Percentiles rank a stretch among this genome's conserved stretches.
These are phyloP conservation scores for Leptinotarsa tumamoca DNA, from an alignment of 2,888 invertebrate species.

Conservation along the genomic window DNA sequence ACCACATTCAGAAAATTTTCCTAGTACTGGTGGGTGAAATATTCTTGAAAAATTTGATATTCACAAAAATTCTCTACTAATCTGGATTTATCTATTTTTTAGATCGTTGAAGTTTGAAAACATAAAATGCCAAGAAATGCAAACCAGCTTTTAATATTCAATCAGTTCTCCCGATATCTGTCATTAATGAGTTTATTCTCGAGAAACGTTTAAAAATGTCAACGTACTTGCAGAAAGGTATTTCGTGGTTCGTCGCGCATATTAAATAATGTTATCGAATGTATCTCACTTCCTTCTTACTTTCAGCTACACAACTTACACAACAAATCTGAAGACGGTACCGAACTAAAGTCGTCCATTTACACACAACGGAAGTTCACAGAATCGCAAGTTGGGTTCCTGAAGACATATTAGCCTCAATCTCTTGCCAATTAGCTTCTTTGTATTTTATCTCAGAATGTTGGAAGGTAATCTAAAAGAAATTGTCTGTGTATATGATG, in stretches of 20 bases:
- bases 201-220: conserved; percentile 40
- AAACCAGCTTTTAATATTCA: background rate
- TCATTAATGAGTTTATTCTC: conserved; percentile 24
- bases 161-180: background rate
- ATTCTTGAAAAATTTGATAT: no score
- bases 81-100: no score
- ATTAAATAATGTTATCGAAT: conserved; percentile 47
- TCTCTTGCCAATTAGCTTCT: no score
- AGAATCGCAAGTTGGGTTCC: no score
- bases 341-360: background rate
- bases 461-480: no score
- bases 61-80: no score
- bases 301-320: background rate
- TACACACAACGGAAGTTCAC: background rate
- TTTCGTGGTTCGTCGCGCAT: conserved; percentile 50
- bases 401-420: no score
- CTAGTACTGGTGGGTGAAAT: no score
- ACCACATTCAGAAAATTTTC: no score
- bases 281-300: conserved; percentile 29
- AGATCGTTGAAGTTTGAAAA: no score
- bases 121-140: background rate
- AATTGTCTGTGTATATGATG: no score
- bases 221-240: conserved; percentile 47
- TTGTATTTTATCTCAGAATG: no score
- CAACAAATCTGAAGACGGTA: background rate